Percentiles rank a stretch among this genome's conserved stretches.
phyloP scores from a whole-genome alignment of 2,888 invertebrate genomes.

The Andrena fulva region DNA sequence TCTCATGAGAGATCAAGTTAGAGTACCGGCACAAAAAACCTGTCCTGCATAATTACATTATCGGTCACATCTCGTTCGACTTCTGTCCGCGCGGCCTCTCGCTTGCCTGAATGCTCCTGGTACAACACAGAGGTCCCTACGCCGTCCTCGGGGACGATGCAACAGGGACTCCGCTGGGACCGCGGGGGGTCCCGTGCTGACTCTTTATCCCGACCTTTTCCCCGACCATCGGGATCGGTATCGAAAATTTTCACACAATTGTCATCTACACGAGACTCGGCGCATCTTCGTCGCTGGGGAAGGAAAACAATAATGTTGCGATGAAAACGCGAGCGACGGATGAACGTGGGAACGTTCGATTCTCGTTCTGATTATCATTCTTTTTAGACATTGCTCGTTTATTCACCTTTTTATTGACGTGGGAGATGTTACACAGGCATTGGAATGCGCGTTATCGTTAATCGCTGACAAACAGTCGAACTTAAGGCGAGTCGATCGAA shows the following conservation, averaged over 20 bases:
- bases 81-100: slow-evolving; percentile 71
- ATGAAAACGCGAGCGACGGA: not conserved
- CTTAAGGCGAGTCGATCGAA: slow-evolving; percentile 68
- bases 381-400: slow-evolving; percentile 55
- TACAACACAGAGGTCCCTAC: slow-evolving; percentile 9
- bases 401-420: slow-evolving; percentile 79
- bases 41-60: slow-evolving; percentile 81
- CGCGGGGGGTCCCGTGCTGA: slow-evolving; percentile 45
- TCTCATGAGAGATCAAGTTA: slow-evolving; percentile 67
- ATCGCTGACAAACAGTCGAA: slow-evolving; percentile 73
- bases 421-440: slow-evolving; percentile 79
- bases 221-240: not conserved
- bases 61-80: slow-evolving; percentile 79
- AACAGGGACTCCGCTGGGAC: slow-evolving; percentile 21
- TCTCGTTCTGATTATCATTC: slow-evolving; percentile 27
- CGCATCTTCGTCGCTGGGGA: not conserved
- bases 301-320: not conserved
- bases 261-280: not conserved
- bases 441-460: slow-evolving; percentile 77
- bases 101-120: slow-evolving; percentile 35
- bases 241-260: slow-evolving; percentile 19
- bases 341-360: not conserved
- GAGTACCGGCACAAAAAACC: slow-evolving; percentile 76
- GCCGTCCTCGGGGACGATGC: slow-evolving; percentile 41
- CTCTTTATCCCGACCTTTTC: slow-evolving; percentile 29